phyloP scores from a whole-genome alignment of 2,888 invertebrate species.

The Odontothrips loti region DNA sequence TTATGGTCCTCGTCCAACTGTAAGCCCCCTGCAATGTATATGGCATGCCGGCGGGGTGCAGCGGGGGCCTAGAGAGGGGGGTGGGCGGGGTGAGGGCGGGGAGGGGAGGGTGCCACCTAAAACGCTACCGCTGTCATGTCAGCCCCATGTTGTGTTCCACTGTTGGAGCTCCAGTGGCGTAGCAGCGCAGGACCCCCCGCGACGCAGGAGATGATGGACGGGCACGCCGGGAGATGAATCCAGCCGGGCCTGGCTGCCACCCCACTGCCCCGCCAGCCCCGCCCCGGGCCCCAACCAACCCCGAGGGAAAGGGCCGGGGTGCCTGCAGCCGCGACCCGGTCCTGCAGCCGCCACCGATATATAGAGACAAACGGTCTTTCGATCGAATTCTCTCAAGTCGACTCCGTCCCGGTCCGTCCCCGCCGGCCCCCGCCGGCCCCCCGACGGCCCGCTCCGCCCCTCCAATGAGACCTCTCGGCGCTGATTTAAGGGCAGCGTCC shows the following conservation, averaged over 20 bases:
- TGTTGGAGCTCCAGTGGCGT: too few relatives aligned
- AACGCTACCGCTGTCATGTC: too few relatives aligned
- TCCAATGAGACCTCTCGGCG: too few relatives aligned
- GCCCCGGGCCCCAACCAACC: not conserved
- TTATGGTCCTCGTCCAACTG: too few relatives aligned
- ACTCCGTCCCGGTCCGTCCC: not conserved
- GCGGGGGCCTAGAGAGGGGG: not conserved
- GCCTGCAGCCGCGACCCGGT: not conserved
- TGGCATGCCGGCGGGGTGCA: not conserved
- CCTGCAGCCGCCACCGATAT: conserved; percentile 1
- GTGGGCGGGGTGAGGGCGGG: not conserved
- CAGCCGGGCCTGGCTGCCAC: not conserved
- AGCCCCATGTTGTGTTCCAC: too few relatives aligned
- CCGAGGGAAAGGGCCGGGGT: not conserved
- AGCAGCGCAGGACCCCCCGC: too few relatives aligned
- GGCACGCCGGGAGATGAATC: too few relatives aligned
- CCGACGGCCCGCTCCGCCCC: too few relatives aligned
- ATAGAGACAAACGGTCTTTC: not conserved
- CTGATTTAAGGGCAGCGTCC: too few relatives aligned
- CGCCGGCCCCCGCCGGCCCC: not conserved
- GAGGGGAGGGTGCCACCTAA: not conserved
- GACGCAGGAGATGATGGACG: too few relatives aligned
- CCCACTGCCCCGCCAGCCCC: not conserved
- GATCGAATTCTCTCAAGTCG: not conserved
- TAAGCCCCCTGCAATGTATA: too few relatives aligned